Base-by-base conservation (phyloP, 2,888 invertebrate species). In the Ditula angustiorana region DNA sequence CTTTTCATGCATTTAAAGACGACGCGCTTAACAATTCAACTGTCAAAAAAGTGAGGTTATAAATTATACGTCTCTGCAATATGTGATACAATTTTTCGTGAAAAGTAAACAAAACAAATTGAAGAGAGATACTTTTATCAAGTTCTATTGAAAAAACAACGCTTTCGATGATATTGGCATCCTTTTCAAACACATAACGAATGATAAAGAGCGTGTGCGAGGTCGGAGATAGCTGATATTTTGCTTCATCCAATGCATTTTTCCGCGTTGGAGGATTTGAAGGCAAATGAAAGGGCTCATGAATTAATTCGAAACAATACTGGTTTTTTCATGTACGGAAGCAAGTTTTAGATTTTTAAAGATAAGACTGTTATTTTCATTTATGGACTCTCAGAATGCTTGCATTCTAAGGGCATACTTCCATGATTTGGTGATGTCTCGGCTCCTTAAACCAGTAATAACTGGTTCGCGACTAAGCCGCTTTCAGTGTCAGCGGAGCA, bases 131-230 rank as follows among this genome's bases (percentile, higher is more conserved):
- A 26, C 28, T 49, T 28, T 10, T 16, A 16, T 10, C 13, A 11
- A 13, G n/a, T 13, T 35, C 13, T 13, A n/a, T n/a, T n/a, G n/a
- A 8, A 8, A 41, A 41, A 19, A 19, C 2, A 19, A 2, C 30
- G n/a, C 5, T 2, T 7, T 16, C 2, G 4, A 26, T 1, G 47
- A 24, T 47, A 47, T 47, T 24, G 47, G 24, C 21, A 13, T 47
- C 49, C 49, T 49, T 49, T 28, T 16, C 49, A 49, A 49, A 49
- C 28, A 49, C 5, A 49, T 49, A 28, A n/a, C 28, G 11, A 49
- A 49, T 28, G 49, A 28, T 26, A 19, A 16, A 49, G 16, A 49
- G 49, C 16, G 49, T 47, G 24, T 5, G 35, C n/a, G 30, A 30
- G 35, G 2, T 35, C n/a, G 4, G 13, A n/a, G n/a, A 35, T 35